Percentiles rank a stretch among this genome's conserved stretches.
phyloP scores from a whole-genome alignment of 2,113 vertebrate genomes.

The Chaenocephalus aceratus region DNA sequence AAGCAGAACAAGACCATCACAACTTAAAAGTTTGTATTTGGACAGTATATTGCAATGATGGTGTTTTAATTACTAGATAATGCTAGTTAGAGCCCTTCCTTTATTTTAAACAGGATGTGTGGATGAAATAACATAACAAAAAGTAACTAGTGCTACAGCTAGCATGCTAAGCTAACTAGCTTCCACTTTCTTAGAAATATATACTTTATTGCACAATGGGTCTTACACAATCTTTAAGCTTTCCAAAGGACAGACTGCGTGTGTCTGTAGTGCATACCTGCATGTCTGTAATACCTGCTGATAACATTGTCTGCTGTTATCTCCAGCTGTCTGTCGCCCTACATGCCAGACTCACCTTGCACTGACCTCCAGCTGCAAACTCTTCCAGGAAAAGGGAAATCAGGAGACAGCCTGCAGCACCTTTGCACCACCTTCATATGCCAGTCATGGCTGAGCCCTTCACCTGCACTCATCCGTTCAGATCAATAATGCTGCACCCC shows the following conservation, averaged over 20 bases:
- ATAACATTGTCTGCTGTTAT: constrained; percentile 36
- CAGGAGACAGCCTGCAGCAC: constrained; percentile 43
- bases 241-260: neutral
- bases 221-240: neutral
- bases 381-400: constrained; percentile 60
- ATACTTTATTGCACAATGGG: neutral
- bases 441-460: constrained; percentile 55
- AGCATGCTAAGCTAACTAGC: neutral
- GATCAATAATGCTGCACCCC: constrained; percentile 78
- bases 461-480: constrained; percentile 67
- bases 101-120: too few species aligned
- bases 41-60: too few species aligned
- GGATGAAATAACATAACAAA: too few species aligned
- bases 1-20: too few species aligned
- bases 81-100: neutral
- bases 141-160: neutral
- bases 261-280: neutral
- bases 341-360: constrained; percentile 64
- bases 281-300: neutral
- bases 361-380: constrained; percentile 65
- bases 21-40: too few species aligned
- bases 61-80: too few species aligned
- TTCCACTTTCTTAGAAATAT: neutral
- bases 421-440: constrained; percentile 26
- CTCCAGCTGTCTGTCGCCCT: constrained; percentile 34